A percentile compares a stretch with the other conserved stretches of the same genome.
These are phyloP conservation scores for Rhea pennata DNA, from an alignment of 2,113 vertebrate species.

Conservation along the genomic window DNA sequence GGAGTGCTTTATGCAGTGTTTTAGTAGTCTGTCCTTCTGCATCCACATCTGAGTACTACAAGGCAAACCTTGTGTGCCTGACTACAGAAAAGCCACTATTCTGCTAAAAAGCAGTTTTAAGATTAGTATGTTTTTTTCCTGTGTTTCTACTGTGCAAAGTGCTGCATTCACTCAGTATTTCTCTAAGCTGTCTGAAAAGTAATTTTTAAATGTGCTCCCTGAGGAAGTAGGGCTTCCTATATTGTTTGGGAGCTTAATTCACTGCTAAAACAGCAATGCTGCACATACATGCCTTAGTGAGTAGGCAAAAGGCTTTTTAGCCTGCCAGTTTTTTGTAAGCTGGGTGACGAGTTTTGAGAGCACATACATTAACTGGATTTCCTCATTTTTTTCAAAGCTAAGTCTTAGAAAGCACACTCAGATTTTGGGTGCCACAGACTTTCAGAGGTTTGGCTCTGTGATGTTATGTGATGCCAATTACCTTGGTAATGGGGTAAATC, in stretches of 20 bases:
- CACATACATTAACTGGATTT: not conserved
- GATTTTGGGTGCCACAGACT: not conserved
- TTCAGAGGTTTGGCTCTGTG: not conserved
- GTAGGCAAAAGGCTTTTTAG: not conserved
- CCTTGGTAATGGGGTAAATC: no score
- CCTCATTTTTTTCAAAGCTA: accelerated
- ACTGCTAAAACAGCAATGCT: not conserved
- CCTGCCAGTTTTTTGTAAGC: not conserved
- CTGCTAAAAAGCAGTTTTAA: not conserved
- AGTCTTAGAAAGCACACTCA: accelerated
- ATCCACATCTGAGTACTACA: accelerated
- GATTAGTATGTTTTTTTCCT: not conserved
- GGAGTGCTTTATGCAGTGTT: accelerated
- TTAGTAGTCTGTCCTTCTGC: not conserved
- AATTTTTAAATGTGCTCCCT: not conserved
- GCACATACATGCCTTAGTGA: accelerated
- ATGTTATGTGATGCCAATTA: accelerated
- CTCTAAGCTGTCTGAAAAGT: not conserved
- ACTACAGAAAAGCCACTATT: not conserved
- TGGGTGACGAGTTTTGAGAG: accelerated
- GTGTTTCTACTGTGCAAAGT: not conserved
- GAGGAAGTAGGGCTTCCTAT: not conserved
- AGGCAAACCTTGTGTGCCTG: not conserved
- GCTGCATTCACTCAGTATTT: accelerated
- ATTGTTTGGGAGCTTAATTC: not conserved